Percentiles rank a stretch among this genome's conserved stretches.
Evolutionary conservation across 2,113 vertebrate genomes (phyloP).

Genomic region (Coregonus clupeaformis): DNA sequence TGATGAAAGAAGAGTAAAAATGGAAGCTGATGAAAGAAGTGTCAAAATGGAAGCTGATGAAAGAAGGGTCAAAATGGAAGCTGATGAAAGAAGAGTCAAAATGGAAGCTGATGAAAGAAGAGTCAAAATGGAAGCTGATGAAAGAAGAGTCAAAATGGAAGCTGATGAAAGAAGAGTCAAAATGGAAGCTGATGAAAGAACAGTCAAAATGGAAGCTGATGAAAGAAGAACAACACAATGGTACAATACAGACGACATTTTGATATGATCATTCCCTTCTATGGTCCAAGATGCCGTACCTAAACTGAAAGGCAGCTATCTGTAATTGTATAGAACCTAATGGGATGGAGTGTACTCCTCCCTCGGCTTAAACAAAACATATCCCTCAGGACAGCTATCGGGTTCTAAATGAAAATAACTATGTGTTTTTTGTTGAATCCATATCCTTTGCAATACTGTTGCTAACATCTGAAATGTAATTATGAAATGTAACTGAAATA

Average conservation of each 20-base stretch:
- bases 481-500: background rate
- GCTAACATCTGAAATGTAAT: background rate
- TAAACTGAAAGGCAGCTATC: background rate
- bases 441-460: background rate
- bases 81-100: background rate
- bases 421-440: background rate
- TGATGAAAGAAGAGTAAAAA: background rate
- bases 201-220: background rate
- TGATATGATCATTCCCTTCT: background rate
- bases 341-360: background rate
- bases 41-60: background rate
- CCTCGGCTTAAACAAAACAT: too few species aligned
- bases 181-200: background rate
- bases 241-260: slow-evolving; percentile 3
- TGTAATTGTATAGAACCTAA: background rate
- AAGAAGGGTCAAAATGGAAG: background rate
- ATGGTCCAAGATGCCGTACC: background rate
- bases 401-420: background rate
- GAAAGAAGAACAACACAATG: slow-evolving; percentile 6
- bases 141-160: background rate
- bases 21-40: background rate
- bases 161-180: background rate
- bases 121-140: background rate
- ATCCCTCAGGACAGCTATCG: too few species aligned
- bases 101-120: background rate